Conservation (phyloP, 2,888 invertebrate genomes). For the Trypoxylon attenuatum region DNA sequence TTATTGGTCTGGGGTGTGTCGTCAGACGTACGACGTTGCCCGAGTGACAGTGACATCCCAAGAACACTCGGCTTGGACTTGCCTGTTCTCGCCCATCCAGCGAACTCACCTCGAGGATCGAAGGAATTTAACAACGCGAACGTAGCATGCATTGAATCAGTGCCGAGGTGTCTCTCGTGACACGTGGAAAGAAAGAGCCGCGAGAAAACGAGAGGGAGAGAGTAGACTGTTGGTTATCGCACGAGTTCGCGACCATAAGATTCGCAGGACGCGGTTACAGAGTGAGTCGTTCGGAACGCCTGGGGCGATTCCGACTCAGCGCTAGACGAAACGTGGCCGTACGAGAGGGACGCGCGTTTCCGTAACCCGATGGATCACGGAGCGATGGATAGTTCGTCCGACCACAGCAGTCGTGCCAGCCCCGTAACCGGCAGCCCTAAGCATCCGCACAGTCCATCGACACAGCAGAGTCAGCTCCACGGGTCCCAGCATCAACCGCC, state of each 20-base stretch:
- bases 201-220: too few species aligned
- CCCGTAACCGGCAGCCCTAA: conserved; percentile 72
- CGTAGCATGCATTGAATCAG: background rate
- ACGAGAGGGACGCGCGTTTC: conserved; percentile 5
- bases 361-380: conserved; percentile 66
- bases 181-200: background rate
- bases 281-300: too few species aligned
- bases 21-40: conserved; percentile 18
- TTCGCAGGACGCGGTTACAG: too few species aligned
- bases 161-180: background rate
- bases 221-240: too few species aligned
- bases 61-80: background rate
- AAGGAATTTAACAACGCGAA: background rate
- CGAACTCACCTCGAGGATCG: background rate
- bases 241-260: too few species aligned
- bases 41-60: conserved; percentile 41
- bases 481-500: conserved; percentile 64
- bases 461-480: conserved; percentile 61
- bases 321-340: conserved; percentile 1
- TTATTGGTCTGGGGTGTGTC: conserved; percentile 32
- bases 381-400: conserved; percentile 75
- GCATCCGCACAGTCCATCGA: conserved; percentile 66
- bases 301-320: background rate
- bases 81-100: background rate
- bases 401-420: conserved; percentile 73